phyloP scores from a whole-genome alignment of 2,113 vertebrate species.

The Salvator merianae region DNA sequence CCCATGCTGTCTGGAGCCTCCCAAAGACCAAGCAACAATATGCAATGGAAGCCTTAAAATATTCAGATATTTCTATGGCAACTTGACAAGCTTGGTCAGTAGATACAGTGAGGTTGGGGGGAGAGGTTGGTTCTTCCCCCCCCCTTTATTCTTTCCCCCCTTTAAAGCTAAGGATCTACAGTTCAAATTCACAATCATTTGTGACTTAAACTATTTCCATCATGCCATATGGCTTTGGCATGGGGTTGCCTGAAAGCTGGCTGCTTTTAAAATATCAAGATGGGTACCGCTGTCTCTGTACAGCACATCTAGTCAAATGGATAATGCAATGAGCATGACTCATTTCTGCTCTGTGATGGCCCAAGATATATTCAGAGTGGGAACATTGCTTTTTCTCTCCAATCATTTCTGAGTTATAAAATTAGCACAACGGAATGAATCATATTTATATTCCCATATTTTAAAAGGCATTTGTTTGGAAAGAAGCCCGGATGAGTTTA shows the following conservation, averaged over 20 bases:
- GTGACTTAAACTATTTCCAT: not conserved
- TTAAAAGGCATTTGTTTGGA: not conserved
- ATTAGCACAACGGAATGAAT: slow-evolving; percentile 11
- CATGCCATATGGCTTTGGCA: not conserved
- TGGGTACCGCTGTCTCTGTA: not conserved
- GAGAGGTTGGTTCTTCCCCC: no score
- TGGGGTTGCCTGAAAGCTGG: not conserved
- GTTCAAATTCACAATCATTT: not conserved
- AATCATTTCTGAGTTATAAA: slow-evolving; percentile 17
- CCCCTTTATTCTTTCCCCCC: not conserved
- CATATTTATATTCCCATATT: slow-evolving; percentile 5
- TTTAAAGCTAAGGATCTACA: accelerated
- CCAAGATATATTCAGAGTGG: not conserved
- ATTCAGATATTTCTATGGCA: not conserved
- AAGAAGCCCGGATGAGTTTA: not conserved
- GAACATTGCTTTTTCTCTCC: slow-evolving; percentile 6
- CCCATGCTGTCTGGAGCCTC: no score
- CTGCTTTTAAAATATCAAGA: slow-evolving; percentile 13
- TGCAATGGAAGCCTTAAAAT: not conserved
- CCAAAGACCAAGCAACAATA: no score
- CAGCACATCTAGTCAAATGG: not conserved
- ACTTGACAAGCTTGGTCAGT: not conserved
- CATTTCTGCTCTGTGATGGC: accelerated
- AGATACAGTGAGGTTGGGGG: no score
- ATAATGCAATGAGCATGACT: not conserved